These are phyloP conservation scores for Todiramphus chloris DNA, from an alignment of 2,113 vertebrate genomes.

Conservation along the genomic window DNA sequence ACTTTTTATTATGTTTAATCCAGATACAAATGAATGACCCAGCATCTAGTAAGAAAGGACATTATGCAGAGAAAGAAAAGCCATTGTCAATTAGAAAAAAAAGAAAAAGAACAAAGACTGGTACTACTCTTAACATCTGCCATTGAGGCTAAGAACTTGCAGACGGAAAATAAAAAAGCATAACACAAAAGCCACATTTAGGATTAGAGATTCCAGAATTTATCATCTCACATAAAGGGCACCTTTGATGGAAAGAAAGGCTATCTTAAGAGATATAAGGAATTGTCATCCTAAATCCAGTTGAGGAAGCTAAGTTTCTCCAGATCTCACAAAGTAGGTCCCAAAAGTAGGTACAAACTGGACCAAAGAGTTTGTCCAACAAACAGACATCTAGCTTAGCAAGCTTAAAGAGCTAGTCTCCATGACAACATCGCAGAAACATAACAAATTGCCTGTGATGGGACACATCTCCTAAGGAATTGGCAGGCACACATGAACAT, in stretches of 20 bases:
- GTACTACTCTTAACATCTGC: background rate
- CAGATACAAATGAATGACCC: background rate
- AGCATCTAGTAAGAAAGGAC: background rate
- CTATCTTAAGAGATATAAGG: background rate
- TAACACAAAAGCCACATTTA: background rate
- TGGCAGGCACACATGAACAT: accelerated
- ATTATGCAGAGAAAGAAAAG: background rate
- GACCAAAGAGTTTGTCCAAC: background rate
- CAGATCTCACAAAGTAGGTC: background rate
- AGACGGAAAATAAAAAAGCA: background rate
- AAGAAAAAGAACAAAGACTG: background rate
- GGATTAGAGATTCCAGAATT: background rate
- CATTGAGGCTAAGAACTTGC: background rate
- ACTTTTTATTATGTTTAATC: background rate
- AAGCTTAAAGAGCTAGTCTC: background rate
- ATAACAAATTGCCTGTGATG: background rate
- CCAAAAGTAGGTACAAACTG: background rate
- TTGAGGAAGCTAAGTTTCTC: background rate
- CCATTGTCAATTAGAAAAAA: background rate
- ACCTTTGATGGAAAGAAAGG: background rate
- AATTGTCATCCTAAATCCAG: background rate
- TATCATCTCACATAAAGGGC: background rate
- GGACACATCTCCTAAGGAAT: background rate
- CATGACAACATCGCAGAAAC: accelerated
- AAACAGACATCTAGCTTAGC: background rate